Conservation (phyloP, 1,140 invertebrate species). For the Liolophura sinensis region DNA sequence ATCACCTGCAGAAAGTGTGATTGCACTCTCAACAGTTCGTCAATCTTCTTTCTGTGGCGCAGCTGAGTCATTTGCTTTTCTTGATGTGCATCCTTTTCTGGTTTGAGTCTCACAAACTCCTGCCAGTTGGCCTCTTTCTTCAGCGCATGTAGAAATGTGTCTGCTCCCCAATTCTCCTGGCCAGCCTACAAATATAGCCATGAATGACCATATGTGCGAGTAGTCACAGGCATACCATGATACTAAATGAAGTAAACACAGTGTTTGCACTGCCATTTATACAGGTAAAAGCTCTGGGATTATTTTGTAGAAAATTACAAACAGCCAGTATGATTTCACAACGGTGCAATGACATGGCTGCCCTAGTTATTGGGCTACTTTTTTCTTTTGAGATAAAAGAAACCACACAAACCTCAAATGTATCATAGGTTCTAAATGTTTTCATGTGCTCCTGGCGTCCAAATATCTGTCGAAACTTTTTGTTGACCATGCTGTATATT, state of each 20-base stretch:
- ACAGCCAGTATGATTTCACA: too few species aligned
- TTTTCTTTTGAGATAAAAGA: too few species aligned
- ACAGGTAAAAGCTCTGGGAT: too few species aligned
- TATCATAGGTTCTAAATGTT: conserved; percentile 54
- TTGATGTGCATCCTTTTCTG: conserved; percentile 44
- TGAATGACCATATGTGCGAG: not conserved
- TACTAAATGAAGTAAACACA: too few species aligned
- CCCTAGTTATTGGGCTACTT: too few species aligned
- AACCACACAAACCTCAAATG: conserved; percentile 39
- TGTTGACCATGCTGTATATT: conserved; percentile 52
- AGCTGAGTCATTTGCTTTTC: conserved; percentile 52
- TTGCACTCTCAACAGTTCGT: conserved; percentile 48
- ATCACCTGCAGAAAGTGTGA: conserved; percentile 48
- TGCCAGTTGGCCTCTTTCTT: conserved; percentile 57
- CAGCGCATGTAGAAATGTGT: conserved; percentile 45
- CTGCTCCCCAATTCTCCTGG: conserved; percentile 52
- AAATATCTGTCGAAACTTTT: conserved; percentile 52
- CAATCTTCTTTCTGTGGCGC: conserved; percentile 42
- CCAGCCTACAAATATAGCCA: conserved; percentile 31
- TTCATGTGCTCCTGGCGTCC: conserved; percentile 54
- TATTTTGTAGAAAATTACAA: too few species aligned
- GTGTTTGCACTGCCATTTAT: too few species aligned
- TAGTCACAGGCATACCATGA: too few species aligned
- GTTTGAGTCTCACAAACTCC: conserved; percentile 42
- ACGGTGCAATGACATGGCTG: too few species aligned